Evolutionary conservation across 1,140 invertebrate species (phyloP).

Genomic region (Acromyrmex echinatior): DNA sequence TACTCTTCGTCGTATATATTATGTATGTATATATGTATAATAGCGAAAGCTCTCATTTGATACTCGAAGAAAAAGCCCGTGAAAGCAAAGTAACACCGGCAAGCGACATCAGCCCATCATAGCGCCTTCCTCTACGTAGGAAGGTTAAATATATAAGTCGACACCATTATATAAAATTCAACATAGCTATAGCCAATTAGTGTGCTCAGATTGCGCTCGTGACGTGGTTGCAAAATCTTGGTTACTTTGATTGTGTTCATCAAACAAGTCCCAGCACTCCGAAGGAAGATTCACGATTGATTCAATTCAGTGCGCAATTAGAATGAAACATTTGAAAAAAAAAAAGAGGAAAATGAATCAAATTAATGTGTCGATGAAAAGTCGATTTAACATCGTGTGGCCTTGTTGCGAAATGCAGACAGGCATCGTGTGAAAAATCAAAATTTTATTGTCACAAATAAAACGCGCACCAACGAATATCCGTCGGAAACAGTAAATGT

Average conservation of each 20-base stretch:
- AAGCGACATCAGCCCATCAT: slow-evolving; percentile 81
- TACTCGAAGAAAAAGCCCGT: slow-evolving; percentile 72
- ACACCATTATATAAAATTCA: slow-evolving; percentile 58
- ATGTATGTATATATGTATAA: slow-evolving; percentile 56
- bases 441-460: slow-evolving; percentile 49
- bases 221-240: slow-evolving; percentile 53
- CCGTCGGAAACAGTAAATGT: slow-evolving; percentile 39
- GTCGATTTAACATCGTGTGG: background rate
- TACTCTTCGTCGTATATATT: slow-evolving; percentile 42
- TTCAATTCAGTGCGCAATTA: background rate
- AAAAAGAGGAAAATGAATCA: background rate
- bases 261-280: slow-evolving; percentile 54
- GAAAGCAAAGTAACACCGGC: slow-evolving; percentile 81
- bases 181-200: slow-evolving; percentile 75
- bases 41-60: slow-evolving; percentile 71
- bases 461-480: slow-evolving; percentile 25
- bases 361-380: slow-evolving; percentile 16
- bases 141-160: slow-evolving; percentile 59
- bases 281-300: background rate
- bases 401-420: slow-evolving; percentile 22
- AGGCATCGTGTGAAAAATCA: slow-evolving; percentile 11
- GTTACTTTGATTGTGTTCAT: slow-evolving; percentile 6
- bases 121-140: slow-evolving; percentile 69
- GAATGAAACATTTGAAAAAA: slow-evolving; percentile 1
- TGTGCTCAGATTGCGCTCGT: slow-evolving; percentile 69